These are phyloP conservation scores for Bibio marci DNA, from an alignment of 2,888 invertebrate species.

Conservation along the genomic window DNA sequence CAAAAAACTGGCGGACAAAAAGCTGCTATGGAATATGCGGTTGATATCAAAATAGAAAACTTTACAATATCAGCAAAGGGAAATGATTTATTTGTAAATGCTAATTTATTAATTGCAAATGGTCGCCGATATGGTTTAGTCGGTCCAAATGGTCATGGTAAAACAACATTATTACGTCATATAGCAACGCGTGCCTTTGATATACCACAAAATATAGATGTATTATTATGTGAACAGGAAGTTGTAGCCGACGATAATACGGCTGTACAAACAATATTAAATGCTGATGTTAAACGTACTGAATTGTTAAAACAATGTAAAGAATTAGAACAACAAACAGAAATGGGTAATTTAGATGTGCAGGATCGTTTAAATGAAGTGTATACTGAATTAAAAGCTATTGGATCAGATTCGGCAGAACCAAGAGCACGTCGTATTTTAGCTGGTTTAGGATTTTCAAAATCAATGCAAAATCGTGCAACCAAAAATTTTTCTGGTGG, in stretches of 20 bases:
- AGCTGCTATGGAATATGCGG: conserved; percentile 75
- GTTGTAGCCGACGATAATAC: conserved; percentile 87
- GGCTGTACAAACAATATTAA: conserved; percentile 85
- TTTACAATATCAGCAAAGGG: conserved; percentile 97
- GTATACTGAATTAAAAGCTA: conserved; percentile 87
- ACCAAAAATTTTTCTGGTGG: conserved; percentile 85
- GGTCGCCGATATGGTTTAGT: conserved; percentile 94
- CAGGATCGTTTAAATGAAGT: conserved; percentile 75
- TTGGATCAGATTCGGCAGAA: conserved; percentile 96
- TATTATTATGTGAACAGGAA: conserved; percentile 95
- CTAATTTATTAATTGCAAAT: conserved; percentile 79
- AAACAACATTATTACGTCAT: conserved; percentile 90
- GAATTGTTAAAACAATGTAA: conserved; percentile 68
- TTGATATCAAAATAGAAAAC: conserved; percentile 96
- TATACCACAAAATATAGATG: conserved; percentile 89
- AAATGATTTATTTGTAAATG: conserved; percentile 92
- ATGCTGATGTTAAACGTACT: conserved; percentile 80
- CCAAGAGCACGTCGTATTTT: conserved; percentile 88
- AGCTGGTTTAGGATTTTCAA: conserved; percentile 90
- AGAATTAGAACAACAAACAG: conserved; percentile 56
- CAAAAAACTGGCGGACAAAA: conserved; percentile 58
- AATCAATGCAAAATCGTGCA: conserved; percentile 76
- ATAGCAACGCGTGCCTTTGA: conserved; percentile 78
- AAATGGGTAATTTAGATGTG: conserved; percentile 48
- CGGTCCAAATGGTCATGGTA: conserved; percentile 98